Percentiles rank a stretch among this genome's conserved stretches.
phyloP scores from a whole-genome alignment of 2,113 vertebrate genomes.

The Macquaria ambigua region DNA sequence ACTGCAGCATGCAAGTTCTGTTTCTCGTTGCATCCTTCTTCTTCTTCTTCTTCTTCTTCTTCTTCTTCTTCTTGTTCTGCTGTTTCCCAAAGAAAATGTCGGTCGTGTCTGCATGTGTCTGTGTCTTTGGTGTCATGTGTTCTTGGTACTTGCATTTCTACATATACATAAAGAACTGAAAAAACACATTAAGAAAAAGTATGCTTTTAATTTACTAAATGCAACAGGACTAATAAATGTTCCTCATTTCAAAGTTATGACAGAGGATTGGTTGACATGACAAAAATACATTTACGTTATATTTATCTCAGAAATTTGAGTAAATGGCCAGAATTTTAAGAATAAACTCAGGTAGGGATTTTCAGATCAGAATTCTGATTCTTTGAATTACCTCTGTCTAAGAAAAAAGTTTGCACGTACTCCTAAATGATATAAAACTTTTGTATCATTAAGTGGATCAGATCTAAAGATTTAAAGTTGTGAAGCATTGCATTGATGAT shows the following conservation, averaged over 20 bases:
- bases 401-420: not conserved
- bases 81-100: conserved; percentile 24
- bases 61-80: conserved; percentile 28
- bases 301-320: not conserved
- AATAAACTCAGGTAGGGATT: not conserved
- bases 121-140: conserved; percentile 49
- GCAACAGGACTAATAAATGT: not conserved
- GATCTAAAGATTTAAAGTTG: not conserved
- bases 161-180: not conserved
- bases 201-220: not conserved
- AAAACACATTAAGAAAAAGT: not conserved
- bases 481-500: not conserved
- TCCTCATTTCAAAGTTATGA: not conserved
- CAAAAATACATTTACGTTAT: not conserved
- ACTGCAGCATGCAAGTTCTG: conserved; percentile 81
- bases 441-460: not conserved
- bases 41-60: conserved; percentile 12
- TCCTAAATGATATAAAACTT: too few relatives aligned
- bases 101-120: conserved; percentile 76
- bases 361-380: not conserved
- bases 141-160: not conserved
- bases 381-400: not conserved
- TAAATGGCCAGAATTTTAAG: not conserved
- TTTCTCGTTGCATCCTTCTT: conserved; percentile 46
- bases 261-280: not conserved